Conservation (phyloP, 2,888 invertebrate genomes). For the Artemia sp. region DNA sequence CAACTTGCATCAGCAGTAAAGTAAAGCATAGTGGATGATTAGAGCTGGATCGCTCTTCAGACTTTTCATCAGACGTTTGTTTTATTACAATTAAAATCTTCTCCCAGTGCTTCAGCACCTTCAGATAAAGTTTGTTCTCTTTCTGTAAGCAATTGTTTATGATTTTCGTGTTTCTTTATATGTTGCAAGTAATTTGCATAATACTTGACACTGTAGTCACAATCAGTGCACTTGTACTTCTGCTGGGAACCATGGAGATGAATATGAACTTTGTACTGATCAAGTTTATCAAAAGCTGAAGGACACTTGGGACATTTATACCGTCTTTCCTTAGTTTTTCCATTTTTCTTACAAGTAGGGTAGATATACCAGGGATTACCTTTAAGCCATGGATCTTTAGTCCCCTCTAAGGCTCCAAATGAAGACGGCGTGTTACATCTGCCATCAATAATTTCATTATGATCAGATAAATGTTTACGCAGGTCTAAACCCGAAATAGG, state of each 20-base stretch:
- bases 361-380: slow-evolving; percentile 60
- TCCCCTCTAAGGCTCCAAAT: slow-evolving; percentile 19
- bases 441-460: slow-evolving; percentile 24
- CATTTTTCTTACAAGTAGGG: slow-evolving; percentile 51
- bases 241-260: slow-evolving; percentile 66
- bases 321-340: slow-evolving; percentile 52
- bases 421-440: not conserved
- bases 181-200: slow-evolving; percentile 62
- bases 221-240: slow-evolving; percentile 59
- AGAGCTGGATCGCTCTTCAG: too few relatives aligned
- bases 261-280: slow-evolving; percentile 64
- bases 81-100: too few relatives aligned
- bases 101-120: too few relatives aligned
- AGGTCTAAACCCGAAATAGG: slow-evolving; percentile 48
- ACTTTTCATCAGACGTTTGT: too few relatives aligned
- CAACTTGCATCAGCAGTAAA: too few relatives aligned
- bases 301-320: slow-evolving; percentile 73
- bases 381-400: slow-evolving; percentile 38
- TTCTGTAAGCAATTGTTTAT: slow-evolving; percentile 45
- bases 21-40: too few relatives aligned
- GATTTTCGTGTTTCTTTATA: slow-evolving; percentile 55
- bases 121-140: slow-evolving; percentile 27
- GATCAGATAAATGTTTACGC: slow-evolving; percentile 46
- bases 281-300: slow-evolving; percentile 66
- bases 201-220: slow-evolving; percentile 74